Evolutionary conservation across 2,797 vertebrate species (phyloP), one percentile per base, ranked within the genome.

Genomic region (Phrynocephalus guinanensis): DNA sequence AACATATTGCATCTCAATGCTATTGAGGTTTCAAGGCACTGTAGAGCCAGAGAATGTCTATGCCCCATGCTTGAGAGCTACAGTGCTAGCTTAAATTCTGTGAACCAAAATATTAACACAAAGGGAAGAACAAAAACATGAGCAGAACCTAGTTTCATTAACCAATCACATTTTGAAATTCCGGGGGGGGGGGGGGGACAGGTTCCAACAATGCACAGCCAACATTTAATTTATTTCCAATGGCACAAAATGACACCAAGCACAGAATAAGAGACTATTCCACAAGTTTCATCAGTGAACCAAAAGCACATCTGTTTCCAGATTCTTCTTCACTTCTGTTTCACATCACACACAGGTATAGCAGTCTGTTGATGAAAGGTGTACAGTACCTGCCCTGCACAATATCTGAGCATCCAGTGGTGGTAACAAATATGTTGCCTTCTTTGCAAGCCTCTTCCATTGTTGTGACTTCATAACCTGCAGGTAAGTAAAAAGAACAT

Each of bases 361-460:
- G 18, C 63, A 48, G 63, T n/a, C 77, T 5, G 79, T 76, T 90
- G 44, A 73, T 87, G 78, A 15, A 24, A 67, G 18, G 38, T 50
- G 18, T 66, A 44, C 87, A 97, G 72, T 94, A 99, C 99, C 97
- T 97, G 94, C 98, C 98, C 90, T 98, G 82, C 89, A 99, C 96
- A 92, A 99, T 98, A 92, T 99, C 98, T 67, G 97, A 95, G 88
- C 99, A 99, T 94, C 99, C 99, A 0, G 99, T 99, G 91, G 98
- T 99, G 75, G 99, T 99, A 91, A 99, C 99, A 89, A 99, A 99
- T 93, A 99, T 98, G 95, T 99, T 99, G 88, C 98, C 99, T 86
- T 99, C 99, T 94, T 97, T 97, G 88, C 97, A 98, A 24, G 99
- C 99, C 86, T 99, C 99, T 0, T 99, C 99, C 99, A 99, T 99